These are phyloP conservation scores for Drosophila trapezifrons DNA, from an alignment of 1,140 invertebrate species.

Conservation along the genomic window DNA sequence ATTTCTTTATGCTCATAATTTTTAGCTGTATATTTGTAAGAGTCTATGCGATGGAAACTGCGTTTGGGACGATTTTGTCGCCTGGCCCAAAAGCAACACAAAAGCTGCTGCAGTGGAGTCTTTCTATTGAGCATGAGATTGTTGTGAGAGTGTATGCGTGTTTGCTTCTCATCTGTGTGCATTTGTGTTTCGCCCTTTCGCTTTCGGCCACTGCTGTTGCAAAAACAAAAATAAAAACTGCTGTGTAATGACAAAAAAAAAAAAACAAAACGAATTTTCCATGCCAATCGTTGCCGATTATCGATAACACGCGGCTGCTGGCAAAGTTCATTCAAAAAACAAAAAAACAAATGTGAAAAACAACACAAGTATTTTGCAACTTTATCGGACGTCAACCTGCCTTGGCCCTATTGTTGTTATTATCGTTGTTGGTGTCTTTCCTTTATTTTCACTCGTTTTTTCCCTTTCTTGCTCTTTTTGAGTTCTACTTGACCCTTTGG, in stretches of 20 bases:
- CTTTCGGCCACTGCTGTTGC: slow-evolving; percentile 70
- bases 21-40: too few relatives aligned
- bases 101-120: slow-evolving; percentile 45
- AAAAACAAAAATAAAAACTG: slow-evolving; percentile 43
- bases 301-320: slow-evolving; percentile 53
- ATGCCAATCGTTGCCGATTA: slow-evolving; percentile 49
- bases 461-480: slow-evolving; percentile 16
- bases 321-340: slow-evolving; percentile 60
- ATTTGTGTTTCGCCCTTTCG: slow-evolving; percentile 67
- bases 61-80: slow-evolving; percentile 59
- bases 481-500: slow-evolving; percentile 69
- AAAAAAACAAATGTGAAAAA: slow-evolving; percentile 9
- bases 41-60: too few relatives aligned
- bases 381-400: slow-evolving; percentile 78
- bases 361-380: slow-evolving; percentile 55
- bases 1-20: slow-evolving; percentile 3
- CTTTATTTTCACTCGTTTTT: slow-evolving; percentile 25
- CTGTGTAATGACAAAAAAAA: slow-evolving; percentile 54
- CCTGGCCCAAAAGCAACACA: slow-evolving; percentile 35
- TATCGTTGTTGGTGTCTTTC: slow-evolving; percentile 13
- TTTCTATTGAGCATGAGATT: slow-evolving; percentile 50
- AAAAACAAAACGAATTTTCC: slow-evolving; percentile 40
- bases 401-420: slow-evolving; percentile 39
- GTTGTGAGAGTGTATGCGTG: slow-evolving; percentile 5
- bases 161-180: slow-evolving; percentile 9